These are phyloP conservation scores for Oreocharis arfaki DNA, from an alignment of 2,113 vertebrate species.

Conservation along the genomic window DNA sequence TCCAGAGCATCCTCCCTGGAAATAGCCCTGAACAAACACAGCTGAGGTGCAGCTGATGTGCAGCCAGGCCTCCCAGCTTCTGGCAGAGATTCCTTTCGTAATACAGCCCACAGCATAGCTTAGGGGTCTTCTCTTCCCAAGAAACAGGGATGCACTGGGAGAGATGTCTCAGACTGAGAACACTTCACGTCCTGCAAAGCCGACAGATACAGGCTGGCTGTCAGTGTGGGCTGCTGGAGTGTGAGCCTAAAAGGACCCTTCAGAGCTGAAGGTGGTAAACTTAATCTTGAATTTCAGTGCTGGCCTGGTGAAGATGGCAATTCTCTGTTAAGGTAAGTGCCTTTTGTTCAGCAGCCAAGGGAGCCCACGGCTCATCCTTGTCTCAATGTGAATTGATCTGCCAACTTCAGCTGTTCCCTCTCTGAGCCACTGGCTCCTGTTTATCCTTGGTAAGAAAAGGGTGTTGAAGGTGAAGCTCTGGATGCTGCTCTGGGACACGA, in stretches of 20 bases:
- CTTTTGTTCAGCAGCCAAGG: neutral
- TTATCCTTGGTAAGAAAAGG: neutral
- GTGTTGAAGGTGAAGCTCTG: neutral
- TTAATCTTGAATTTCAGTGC: neutral
- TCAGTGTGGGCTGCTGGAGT: neutral
- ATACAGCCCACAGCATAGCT: rapidly evolving
- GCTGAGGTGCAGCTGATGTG: neutral
- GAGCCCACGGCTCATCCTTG: neutral
- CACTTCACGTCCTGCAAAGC: neutral
- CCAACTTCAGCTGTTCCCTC: neutral
- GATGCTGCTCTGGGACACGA: rapidly evolving
- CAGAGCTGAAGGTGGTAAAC: neutral
- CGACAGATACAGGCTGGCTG: neutral
- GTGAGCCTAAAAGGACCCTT: neutral
- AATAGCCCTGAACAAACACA: neutral
- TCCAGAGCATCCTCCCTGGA: neutral
- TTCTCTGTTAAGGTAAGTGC: neutral
- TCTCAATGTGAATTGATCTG: rapidly evolving
- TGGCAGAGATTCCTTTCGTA: neutral
- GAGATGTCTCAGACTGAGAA: neutral
- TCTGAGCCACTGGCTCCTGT: neutral
- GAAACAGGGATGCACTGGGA: neutral
- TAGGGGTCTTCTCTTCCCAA: neutral
- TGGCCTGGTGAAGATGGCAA: neutral
- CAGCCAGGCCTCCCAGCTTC: neutral